Evolutionary conservation across 2,113 vertebrate genomes (phyloP).

Genomic region (Cebidichthys violaceus): DNA sequence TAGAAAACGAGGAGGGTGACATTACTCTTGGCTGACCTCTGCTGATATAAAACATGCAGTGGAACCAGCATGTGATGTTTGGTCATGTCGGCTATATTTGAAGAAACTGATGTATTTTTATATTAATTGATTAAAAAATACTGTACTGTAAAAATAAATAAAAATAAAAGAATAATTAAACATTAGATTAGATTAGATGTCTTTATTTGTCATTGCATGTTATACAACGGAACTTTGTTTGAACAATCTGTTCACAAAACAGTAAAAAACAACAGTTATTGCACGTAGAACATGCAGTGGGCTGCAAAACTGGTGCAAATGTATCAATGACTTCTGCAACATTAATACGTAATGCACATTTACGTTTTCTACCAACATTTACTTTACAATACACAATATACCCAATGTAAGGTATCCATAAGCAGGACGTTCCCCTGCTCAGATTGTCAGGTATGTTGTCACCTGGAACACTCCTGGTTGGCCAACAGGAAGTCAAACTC

Average conservation of each 20-base stretch:
- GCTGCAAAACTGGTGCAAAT: neutral
- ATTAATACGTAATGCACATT: neutral
- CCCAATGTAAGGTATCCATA: rapidly evolving
- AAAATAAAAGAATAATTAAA: neutral
- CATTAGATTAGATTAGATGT: too few relatives aligned
- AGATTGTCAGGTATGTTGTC: neutral
- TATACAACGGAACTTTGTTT: too few relatives aligned
- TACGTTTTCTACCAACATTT: neutral
- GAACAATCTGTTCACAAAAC: too few relatives aligned
- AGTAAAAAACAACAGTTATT: too few relatives aligned
- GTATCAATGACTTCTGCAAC: neutral
- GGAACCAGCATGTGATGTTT: neutral
- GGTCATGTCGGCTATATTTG: conserved; percentile 12
- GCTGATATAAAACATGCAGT: conserved; percentile 11
- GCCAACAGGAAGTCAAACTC: conserved; percentile 30
- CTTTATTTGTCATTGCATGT: too few relatives aligned
- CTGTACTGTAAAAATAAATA: neutral
- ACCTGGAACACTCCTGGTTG: conserved; percentile 15
- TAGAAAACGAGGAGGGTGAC: neutral
- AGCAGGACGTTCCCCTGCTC: rapidly evolving
- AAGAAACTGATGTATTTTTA: conserved; percentile 20
- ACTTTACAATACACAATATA: neutral
- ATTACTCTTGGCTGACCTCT: conserved; percentile 44
- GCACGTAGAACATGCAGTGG: too few relatives aligned
- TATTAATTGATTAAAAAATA: conserved; percentile 29